Evolutionary conservation across 1,140 invertebrate species (phyloP), one percentile per base, ranked within the genome.

Genomic region (Pseudomyrmex sp.): DNA sequence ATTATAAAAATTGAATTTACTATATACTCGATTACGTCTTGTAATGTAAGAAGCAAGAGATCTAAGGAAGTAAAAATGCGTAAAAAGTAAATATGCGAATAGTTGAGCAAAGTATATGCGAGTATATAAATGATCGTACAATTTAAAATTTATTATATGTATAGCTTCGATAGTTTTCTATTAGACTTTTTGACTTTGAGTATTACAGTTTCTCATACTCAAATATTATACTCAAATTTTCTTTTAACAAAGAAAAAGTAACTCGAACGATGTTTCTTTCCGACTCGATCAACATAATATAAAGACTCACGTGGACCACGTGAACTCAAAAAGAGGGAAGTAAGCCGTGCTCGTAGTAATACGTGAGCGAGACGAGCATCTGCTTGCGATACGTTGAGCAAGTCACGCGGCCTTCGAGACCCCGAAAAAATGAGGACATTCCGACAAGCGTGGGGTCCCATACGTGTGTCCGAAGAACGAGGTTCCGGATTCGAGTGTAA

Each of bases 341-440:
- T 48, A 26, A 73, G 23, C 54, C 68, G 82, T 82, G 82, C 73
- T 73, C 79, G 84, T 63, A 82, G 76, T 15, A 44, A 23, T 56
- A 46, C 59, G 52, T 26, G 61, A 59, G 20, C 76, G 65, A 18
- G 74, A 56, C 54, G 35, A 54, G 26, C 56, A 80, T 75, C 73
- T 62, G 72, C 59, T 62, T 61, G 52, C 48, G 62, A 82, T 86
- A 85, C 68, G 88, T 91, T 86, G 89, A 87, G 86, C 89, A 91
- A 90, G 90, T 89, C 90, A 89, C 87, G 89, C 86, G 87, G 86
- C 76, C 87, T 88, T 87, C 86, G 88, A 90, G 88, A 84, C 83
- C 83, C 65, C 83, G 72, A 87, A 92, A 90, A 90, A 92, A 92
- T 92, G 91, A 92, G 91, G 91, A 91, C 91, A 91, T 87, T 87